Evolutionary conservation across 2,113 vertebrate genomes (phyloP).

Genomic region (Australoheros scitulus): DNA sequence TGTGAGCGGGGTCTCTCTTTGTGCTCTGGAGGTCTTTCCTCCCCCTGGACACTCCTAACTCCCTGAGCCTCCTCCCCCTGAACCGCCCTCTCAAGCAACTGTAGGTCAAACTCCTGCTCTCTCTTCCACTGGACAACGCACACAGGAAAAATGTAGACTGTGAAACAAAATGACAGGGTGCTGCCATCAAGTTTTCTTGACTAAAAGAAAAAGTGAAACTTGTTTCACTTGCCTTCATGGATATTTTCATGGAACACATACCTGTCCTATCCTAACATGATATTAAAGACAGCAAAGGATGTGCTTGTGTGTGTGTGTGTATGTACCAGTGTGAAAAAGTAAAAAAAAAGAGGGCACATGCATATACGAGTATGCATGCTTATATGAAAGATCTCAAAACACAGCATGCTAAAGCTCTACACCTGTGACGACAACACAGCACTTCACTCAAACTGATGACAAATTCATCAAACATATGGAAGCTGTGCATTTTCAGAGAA

Average conservation of each 20-base stretch:
- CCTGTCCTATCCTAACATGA: not conserved
- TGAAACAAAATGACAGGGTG: conserved; percentile 41
- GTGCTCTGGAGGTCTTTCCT: conserved; percentile 82
- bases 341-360: conserved; percentile 39
- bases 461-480: conserved; percentile 27
- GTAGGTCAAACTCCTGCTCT: conserved; percentile 99
- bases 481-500: conserved; percentile 8
- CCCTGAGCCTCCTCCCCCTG: conserved; percentile 83
- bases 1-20: conserved; percentile 77
- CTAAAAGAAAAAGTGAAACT: conserved; percentile 9
- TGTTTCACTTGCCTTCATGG: conserved; percentile 11
- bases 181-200: conserved; percentile 2
- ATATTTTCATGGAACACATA: not conserved
- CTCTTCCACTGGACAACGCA: conserved; percentile 89
- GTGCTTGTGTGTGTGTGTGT: conserved; percentile 28
- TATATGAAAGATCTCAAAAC: conserved; percentile 22
- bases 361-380: conserved; percentile 56
- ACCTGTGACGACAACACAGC: conserved; percentile 20
- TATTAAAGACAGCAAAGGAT: conserved; percentile 13
- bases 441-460: conserved; percentile 25
- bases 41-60: conserved; percentile 83
- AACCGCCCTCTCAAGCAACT: conserved; percentile 91
- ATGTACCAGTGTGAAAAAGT: conserved; percentile 19
- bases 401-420: conserved; percentile 33
- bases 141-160: conserved; percentile 40